These are phyloP conservation scores for Microctenopoma lineatum DNA, from an alignment of 2,797 vertebrate genomes.

Conservation along the genomic window DNA sequence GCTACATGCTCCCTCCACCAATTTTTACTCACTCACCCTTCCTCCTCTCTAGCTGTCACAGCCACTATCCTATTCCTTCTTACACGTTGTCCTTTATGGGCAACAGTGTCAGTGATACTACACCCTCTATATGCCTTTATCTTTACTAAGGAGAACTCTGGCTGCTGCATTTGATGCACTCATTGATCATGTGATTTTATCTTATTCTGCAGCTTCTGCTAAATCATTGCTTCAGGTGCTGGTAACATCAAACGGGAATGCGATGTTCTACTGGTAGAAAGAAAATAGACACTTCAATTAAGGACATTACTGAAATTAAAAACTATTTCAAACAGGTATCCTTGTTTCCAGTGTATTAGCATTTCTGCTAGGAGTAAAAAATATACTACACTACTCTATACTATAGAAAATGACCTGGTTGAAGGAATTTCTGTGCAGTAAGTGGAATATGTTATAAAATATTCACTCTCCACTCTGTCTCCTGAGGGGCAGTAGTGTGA, in stretches of 20 bases:
- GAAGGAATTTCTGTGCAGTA: constrained; percentile 1
- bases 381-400: neutral
- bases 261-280: neutral
- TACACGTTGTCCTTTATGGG: constrained; percentile 3
- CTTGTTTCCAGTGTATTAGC: too few species aligned
- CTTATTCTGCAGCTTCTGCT: neutral
- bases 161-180: constrained; percentile 8
- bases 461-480: constrained; percentile 51
- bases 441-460: constrained; percentile 47
- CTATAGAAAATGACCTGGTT: constrained; percentile 20
- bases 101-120: constrained; percentile 16
- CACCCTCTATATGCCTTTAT: constrained; percentile 1
- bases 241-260: neutral
- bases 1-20: constrained; percentile 27
- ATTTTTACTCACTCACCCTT: constrained; percentile 30
- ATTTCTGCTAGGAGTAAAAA: too few species aligned
- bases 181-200: constrained; percentile 22
- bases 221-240: neutral
- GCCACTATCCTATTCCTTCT: neutral
- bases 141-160: constrained; percentile 1
- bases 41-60: constrained; percentile 3
- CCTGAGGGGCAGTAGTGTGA: constrained; percentile 26
- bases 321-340: too few species aligned
- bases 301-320: too few species aligned
- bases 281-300: too few species aligned